These are phyloP conservation scores for Butorides virescens DNA, from an alignment of 2,113 vertebrate species.

Conservation along the genomic window DNA sequence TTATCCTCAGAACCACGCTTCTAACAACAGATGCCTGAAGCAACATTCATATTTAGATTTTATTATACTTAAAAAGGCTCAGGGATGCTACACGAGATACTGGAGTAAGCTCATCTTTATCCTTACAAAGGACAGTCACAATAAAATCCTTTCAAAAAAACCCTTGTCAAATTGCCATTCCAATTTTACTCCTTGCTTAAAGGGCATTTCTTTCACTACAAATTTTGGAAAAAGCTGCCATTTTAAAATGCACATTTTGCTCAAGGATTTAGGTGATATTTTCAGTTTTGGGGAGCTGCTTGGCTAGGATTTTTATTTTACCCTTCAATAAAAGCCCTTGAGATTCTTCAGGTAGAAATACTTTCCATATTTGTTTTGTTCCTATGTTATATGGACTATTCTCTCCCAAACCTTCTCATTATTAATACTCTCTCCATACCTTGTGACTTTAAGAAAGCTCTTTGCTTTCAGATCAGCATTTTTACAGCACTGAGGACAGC, in stretches of 20 bases:
- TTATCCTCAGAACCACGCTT: conserved; percentile 5
- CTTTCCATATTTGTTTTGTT: neutral
- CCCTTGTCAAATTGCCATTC: neutral
- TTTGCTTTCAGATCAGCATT: neutral
- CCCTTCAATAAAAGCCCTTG: neutral
- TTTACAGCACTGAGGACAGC: neutral
- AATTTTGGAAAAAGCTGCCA: neutral
- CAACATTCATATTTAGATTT: neutral
- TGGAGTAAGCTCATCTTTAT: neutral
- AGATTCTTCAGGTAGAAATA: neutral
- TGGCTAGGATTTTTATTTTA: neutral
- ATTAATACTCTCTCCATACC: neutral
- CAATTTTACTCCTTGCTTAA: neutral
- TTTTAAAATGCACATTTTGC: neutral
- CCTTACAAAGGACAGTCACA: neutral
- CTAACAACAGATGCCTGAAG: neutral
- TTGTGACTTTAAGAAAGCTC: neutral
- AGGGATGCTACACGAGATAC: neutral
- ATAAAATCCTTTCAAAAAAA: neutral
- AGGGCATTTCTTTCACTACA: neutral
- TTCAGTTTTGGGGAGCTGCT: neutral
- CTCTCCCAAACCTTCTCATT: neutral
- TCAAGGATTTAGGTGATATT: neutral
- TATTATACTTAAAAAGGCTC: neutral
- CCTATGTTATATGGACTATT: neutral